Evolutionary conservation across 2,797 vertebrate genomes (phyloP).

Genomic region (Sebastes minor): DNA sequence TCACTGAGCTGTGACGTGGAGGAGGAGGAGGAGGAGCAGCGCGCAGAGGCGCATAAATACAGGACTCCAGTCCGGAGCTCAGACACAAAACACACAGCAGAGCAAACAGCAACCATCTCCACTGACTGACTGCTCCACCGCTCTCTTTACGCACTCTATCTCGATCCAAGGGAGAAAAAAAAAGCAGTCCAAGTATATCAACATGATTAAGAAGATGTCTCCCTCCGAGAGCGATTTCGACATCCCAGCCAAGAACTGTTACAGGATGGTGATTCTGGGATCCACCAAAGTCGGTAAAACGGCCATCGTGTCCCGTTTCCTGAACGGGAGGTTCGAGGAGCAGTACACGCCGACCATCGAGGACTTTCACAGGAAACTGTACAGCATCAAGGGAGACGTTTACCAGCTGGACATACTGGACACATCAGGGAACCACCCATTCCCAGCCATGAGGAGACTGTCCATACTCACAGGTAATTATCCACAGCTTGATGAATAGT

Average conservation of each 20-base stretch:
- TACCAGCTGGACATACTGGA: constrained; percentile 98
- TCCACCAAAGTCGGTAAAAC: constrained; percentile 99
- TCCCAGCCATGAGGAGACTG: constrained; percentile 96
- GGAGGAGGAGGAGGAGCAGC: constrained; percentile 47
- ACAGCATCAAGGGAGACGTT: constrained; percentile 95
- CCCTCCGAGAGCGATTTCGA: constrained; percentile 89
- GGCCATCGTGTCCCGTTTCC: constrained; percentile 95
- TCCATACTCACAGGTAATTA: constrained; percentile 95
- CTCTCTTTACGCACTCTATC: constrained; percentile 22
- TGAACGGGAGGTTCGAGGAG: constrained; percentile 94
- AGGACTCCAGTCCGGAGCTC: background rate
- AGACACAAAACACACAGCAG: constrained; percentile 26
- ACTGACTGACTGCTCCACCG: background rate
- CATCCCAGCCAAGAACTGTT: constrained; percentile 96
- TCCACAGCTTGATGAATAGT: background rate
- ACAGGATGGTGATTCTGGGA: constrained; percentile 96
- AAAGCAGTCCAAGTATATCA: background rate
- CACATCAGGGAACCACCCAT: constrained; percentile 95
- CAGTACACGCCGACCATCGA: constrained; percentile 98
- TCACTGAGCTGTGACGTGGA: constrained; percentile 51
- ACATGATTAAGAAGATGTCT: constrained; percentile 96
- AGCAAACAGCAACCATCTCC: background rate
- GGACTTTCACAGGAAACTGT: constrained; percentile 98
- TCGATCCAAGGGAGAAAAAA: too few relatives aligned
- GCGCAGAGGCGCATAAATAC: constrained; percentile 68